These are phyloP conservation scores for Ditylenchus weischeri DNA, from an alignment of 2,888 invertebrate species.

Conservation along the genomic window DNA sequence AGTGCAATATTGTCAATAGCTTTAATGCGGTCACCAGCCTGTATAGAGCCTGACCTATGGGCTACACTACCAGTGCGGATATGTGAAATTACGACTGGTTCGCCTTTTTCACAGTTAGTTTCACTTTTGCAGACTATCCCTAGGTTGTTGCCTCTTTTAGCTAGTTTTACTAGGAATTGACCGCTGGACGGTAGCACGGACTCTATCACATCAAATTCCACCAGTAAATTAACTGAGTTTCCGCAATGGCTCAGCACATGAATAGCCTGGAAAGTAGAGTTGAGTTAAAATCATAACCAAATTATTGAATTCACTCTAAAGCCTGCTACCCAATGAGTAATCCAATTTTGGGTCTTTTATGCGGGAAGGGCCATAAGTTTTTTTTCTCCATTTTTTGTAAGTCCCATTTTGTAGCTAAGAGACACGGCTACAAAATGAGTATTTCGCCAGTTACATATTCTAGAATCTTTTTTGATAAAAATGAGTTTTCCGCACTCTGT, in stretches of 20 bases:
- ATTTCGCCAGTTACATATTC: no score
- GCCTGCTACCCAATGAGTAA: no score
- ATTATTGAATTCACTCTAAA: no score
- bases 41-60: conserved; percentile 70
- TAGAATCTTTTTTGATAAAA: no score
- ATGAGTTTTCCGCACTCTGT: no score
- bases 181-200: conserved; percentile 85
- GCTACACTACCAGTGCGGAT: conserved; percentile 71
- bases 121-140: conserved; percentile 74
- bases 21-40: conserved; percentile 79
- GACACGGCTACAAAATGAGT: no score
- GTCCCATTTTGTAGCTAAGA: no score
- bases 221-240: conserved; percentile 57
- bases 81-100: conserved; percentile 80
- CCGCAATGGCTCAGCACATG: conserved; percentile 56
- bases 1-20: conserved; percentile 81
- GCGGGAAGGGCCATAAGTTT: no score
- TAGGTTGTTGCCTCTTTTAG: conserved; percentile 72
- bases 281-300: no score
- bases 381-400: no score
- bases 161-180: conserved; percentile 82
- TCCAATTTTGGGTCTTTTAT: no score
- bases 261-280: neutral
- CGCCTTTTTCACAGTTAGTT: conserved; percentile 58
- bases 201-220: conserved; percentile 66